These are phyloP conservation scores for Heliconius hermathena DNA, from an alignment of 1,140 invertebrate species.

Conservation along the genomic window DNA sequence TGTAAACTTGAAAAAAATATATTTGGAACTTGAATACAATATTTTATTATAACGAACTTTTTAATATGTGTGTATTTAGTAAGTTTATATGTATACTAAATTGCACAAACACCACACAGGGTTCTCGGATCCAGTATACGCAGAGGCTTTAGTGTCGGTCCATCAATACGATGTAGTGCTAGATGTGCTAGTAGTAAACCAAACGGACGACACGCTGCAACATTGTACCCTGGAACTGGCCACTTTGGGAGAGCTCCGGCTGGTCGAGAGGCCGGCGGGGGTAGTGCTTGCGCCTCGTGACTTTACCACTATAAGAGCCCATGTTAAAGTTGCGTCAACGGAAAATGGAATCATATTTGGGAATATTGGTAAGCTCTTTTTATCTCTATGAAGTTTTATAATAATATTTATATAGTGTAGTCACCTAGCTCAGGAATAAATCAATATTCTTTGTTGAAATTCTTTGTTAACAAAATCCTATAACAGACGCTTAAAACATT, in stretches of 20 bases:
- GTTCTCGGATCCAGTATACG: constrained; percentile 99
- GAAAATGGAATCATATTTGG: constrained; percentile 99
- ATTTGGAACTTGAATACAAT: too few species aligned
- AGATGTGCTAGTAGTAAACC: constrained; percentile 99
- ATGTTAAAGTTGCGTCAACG: constrained; percentile 97
- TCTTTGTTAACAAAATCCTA: too few species aligned
- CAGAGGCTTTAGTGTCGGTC: constrained; percentile 99
- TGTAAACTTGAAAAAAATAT: too few species aligned
- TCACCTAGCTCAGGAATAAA: too few species aligned
- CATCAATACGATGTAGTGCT: constrained; percentile 99
- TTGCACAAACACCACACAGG: constrained; percentile 85
- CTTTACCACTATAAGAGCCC: constrained; percentile 99
- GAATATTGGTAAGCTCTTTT: constrained; percentile 90
- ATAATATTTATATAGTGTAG: too few species aligned
- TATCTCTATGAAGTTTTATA: too few species aligned
- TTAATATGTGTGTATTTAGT: too few species aligned
- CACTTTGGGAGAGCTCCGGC: constrained; percentile 97
- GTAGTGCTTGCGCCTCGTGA: constrained; percentile 97
- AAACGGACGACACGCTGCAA: constrained; percentile 96
- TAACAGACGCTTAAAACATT: too few species aligned
- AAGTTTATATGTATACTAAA: too few species aligned
- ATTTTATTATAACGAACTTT: too few species aligned
- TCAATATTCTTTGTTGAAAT: too few species aligned
- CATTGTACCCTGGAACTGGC: constrained; percentile 99
- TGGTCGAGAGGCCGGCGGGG: constrained; percentile 98